phyloP scores from a whole-genome alignment of 2,888 invertebrate species.

The Dugesia japonica region DNA sequence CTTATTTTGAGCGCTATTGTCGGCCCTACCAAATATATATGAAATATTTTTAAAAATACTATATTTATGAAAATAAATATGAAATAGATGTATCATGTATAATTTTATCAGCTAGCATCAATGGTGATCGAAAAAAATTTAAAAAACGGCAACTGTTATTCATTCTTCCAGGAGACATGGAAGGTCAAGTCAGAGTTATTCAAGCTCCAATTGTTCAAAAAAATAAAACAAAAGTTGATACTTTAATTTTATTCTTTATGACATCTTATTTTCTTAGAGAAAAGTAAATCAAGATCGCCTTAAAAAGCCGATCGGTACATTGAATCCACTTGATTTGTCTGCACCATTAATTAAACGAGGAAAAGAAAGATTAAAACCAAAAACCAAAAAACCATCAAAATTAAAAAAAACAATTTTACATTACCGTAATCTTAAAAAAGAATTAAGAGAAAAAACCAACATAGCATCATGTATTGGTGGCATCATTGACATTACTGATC shows the following conservation, averaged over 20 bases:
- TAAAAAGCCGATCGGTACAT: neutral
- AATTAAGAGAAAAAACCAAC: neutral
- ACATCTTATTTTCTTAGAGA: neutral
- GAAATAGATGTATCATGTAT: no score
- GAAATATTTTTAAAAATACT: no score
- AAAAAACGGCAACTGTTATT: neutral
- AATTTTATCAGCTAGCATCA: neutral
- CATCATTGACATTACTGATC: neutral
- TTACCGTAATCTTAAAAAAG: constrained; percentile 25
- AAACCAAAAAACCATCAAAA: constrained; percentile 48
- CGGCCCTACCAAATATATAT: no score
- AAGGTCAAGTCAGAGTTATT: constrained; percentile 1
- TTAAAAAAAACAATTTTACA: constrained; percentile 46
- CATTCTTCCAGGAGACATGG: neutral
- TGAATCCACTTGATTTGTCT: constrained; percentile 42
- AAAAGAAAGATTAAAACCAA: constrained; percentile 49
- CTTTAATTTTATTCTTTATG: neutral
- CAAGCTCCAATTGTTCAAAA: neutral
- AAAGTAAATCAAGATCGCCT: neutral
- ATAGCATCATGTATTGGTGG: neutral
- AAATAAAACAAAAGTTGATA: neutral
- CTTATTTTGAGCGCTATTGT: no score
- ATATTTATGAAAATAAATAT: no score
- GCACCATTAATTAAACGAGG: constrained; percentile 48
- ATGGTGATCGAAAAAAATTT: neutral